Conservation (phyloP, 2,888 invertebrate genomes). For the Latrodectus elegans region DNA sequence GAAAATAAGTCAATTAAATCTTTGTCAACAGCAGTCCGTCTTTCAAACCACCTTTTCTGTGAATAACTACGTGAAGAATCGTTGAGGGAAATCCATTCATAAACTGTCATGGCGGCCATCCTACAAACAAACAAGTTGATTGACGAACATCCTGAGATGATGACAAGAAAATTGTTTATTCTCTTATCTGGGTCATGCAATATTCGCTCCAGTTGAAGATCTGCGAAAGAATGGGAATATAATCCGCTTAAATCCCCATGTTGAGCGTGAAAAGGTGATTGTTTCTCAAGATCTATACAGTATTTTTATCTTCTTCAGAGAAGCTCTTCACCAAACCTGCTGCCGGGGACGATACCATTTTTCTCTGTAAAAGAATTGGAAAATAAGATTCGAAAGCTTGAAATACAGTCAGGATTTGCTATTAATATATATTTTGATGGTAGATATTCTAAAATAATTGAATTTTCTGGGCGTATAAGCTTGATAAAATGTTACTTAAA, state of each 20-base stretch:
- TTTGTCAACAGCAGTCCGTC: not conserved
- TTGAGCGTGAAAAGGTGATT: constrained; percentile 24
- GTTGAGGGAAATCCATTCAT: constrained; percentile 12
- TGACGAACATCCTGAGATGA: constrained; percentile 14
- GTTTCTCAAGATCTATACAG: constrained; percentile 29
- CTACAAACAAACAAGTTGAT: constrained; percentile 37
- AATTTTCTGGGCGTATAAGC: too few species aligned
- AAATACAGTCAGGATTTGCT: too few species aligned
- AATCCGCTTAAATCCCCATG: constrained; percentile 49
- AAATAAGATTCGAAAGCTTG: not conserved
- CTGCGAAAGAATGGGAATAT: constrained; percentile 22
- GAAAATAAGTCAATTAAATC: not conserved
- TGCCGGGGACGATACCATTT: not conserved
- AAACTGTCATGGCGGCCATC: constrained; percentile 18
- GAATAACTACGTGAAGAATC: not conserved
- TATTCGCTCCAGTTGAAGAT: constrained; percentile 15
- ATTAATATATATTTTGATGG: too few species aligned
- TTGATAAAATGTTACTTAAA: too few species aligned
- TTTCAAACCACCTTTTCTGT: not conserved
- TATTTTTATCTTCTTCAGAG: constrained; percentile 27
- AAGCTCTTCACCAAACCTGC: constrained; percentile 5
- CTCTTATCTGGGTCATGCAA: constrained; percentile 35
- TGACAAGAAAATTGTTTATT: constrained; percentile 60
- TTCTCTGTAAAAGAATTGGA: not conserved
- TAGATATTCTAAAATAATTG: too few species aligned